Percentiles rank a stretch among this genome's conserved stretches.
phyloP scores from a whole-genome alignment of 1,140 invertebrate genomes.

The Melitaea cinxia region DNA sequence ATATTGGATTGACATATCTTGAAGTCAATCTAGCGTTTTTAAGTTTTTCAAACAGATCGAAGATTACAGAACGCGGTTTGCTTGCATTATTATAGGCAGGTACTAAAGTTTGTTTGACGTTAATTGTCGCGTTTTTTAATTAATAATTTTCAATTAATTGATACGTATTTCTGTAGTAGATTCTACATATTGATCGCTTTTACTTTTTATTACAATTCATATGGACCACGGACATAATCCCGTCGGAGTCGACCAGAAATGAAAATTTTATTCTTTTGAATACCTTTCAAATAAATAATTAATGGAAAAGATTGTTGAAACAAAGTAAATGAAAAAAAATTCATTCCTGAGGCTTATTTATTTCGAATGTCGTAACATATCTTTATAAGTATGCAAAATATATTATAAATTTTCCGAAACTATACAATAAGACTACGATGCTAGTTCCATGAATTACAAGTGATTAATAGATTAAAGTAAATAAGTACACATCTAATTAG shows the following conservation, averaged over 20 bases:
- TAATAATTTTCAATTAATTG: constrained; percentile 30
- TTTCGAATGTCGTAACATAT: background rate
- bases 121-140: constrained; percentile 46
- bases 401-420: background rate
- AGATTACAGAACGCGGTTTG: constrained; percentile 46
- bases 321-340: background rate
- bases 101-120: constrained; percentile 46
- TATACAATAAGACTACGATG: background rate
- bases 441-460: constrained; percentile 32
- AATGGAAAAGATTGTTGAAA: background rate
- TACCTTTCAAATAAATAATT: background rate
- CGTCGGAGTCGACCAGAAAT: background rate
- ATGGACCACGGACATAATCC: background rate
- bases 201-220: constrained; percentile 14
- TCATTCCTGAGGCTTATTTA: background rate
- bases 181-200: constrained; percentile 31
- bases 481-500: constrained; percentile 70
- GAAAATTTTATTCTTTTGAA: background rate
- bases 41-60: constrained; percentile 54
- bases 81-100: constrained; percentile 41
- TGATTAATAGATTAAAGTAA: constrained; percentile 41
- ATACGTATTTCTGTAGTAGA: constrained; percentile 34
- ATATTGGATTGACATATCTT: constrained; percentile 70
- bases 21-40: constrained; percentile 60
- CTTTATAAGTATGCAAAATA: background rate